Evolutionary conservation across 2,888 invertebrate species (phyloP).

Genomic region (Tenthredo notha): DNA sequence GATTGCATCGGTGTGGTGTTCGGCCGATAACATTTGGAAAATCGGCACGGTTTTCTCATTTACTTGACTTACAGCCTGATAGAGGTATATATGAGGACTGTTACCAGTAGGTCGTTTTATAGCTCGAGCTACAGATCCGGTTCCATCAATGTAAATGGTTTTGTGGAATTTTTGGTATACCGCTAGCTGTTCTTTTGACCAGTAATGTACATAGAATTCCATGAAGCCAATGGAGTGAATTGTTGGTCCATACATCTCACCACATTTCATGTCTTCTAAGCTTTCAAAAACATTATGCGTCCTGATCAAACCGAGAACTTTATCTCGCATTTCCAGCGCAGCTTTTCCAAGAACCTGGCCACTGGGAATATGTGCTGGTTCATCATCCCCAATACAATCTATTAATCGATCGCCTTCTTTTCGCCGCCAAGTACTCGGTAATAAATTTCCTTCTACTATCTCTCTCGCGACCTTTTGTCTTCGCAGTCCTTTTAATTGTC

Average conservation of each 20-base stretch:
- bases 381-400: neutral
- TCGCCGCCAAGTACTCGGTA: neutral
- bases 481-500: neutral
- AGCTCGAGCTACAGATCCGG: neutral
- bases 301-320: constrained; percentile 10
- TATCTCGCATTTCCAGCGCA: constrained; percentile 7
- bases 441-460: neutral
- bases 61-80: constrained; percentile 52
- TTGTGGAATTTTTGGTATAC: neutral
- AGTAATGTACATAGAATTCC: neutral
- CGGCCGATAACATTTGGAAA: constrained; percentile 57
- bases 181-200: neutral
- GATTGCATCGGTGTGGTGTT: constrained; percentile 54
- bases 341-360: constrained; percentile 28
- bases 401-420: neutral
- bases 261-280: constrained; percentile 5
- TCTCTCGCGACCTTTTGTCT: neutral
- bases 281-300: neutral
- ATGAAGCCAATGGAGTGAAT: neutral
- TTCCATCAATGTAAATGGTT: neutral
- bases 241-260: neutral
- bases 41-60: constrained; percentile 54
- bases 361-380: neutral
- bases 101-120: constrained; percentile 53
- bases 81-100: neutral